Base-by-base conservation (phyloP, 2,888 invertebrate species). In the Amphipyra berbera region DNA sequence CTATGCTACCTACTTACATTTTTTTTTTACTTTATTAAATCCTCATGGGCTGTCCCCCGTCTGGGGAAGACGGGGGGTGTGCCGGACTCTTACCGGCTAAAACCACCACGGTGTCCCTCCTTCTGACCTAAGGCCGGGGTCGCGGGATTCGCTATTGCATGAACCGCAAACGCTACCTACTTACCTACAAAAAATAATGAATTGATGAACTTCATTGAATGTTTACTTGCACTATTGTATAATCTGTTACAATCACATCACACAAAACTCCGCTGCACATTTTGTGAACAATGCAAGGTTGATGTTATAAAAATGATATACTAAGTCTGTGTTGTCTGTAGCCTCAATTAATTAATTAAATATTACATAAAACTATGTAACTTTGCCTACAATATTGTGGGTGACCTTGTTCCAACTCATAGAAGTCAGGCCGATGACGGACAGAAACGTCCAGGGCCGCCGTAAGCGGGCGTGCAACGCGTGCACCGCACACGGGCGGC, bases 241-340 rank as follows among this genome's bases (percentile, higher is more conserved):
- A 60, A 69, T 69, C 47, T 72, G 42, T 61, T 66, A 61, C 49
- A 42, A 66, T 54, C 60, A 49, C 33, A 35, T 65, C 38, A 56
- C 27, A 27, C 35, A 42, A n/a, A n/a, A 8, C 7, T 44, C 15
- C 21, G 38, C 46, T 46, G 64, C 9, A 46, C 48, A 53, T 50
- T 46, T 46, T 40, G 42, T 57, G 52, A 44, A 73, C 71, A 73
- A 73, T 75, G 71, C 73, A 73, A 73, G 73, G 73, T 75, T 62
- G 40, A 57, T 55, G 5, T 61, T 56, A 45, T 56, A 42, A 65
- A 55, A 52, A 65, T 55, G 52, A 64, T 53, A 41, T 71, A 21
- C 21, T 21, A 64, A 65, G 41, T 48, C 41, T 35, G 33, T 41
- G 35, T 54, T 6, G 44, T 13, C 13, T 45, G 15, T 48, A 71